Evolutionary conservation across 1,140 invertebrate genomes (phyloP).

Genomic region (Papilio dardanus): DNA sequence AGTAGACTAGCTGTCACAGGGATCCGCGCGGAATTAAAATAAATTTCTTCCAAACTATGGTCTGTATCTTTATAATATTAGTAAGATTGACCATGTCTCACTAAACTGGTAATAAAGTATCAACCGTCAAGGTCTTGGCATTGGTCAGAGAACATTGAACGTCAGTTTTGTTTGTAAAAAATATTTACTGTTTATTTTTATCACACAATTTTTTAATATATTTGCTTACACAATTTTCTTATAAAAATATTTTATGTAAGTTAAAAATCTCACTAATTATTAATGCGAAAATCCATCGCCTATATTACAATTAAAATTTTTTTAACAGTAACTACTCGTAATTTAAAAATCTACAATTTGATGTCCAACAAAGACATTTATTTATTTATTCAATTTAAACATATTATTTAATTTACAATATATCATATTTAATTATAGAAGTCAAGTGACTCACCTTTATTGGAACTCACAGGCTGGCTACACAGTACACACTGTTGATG

Average conservation of each 20-base stretch:
- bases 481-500: not conserved
- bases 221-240: not conserved
- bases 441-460: not conserved
- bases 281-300: too few species aligned
- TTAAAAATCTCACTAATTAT: not conserved
- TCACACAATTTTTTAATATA: not conserved
- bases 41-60: too few species aligned
- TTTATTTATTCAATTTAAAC: not conserved
- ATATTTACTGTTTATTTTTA: not conserved
- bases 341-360: not conserved
- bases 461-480: not conserved
- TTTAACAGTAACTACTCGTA: not conserved
- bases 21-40: too few species aligned
- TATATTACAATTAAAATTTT: not conserved
- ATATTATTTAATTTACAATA: not conserved
- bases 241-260: not conserved
- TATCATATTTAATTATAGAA: not conserved
- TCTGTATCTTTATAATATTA: not conserved
- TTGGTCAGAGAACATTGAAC: not conserved
- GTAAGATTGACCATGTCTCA: not conserved
- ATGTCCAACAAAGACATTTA: not conserved
- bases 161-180: not conserved
- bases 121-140: not conserved
- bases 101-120: not conserved
- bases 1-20: too few species aligned